These are phyloP conservation scores for Hycleus cichorii DNA, from an alignment of 1,140 invertebrate genomes.

Conservation along the genomic window DNA sequence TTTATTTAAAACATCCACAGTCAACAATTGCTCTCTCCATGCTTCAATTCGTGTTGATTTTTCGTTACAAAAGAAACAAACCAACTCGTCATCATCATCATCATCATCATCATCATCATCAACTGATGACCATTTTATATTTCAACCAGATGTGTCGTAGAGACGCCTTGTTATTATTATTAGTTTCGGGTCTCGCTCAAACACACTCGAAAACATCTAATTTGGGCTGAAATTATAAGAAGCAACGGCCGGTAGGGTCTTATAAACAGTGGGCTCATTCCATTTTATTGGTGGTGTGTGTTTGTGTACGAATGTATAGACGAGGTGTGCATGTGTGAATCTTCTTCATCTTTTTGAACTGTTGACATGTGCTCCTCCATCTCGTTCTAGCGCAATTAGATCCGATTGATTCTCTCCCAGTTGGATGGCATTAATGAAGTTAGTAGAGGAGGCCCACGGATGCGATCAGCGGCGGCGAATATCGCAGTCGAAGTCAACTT, in stretches of 20 bases:
- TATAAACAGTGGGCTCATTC: conserved; percentile 15
- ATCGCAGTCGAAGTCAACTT: no score
- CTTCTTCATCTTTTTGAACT: conserved; percentile 19
- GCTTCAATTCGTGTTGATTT: no score
- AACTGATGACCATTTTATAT: conserved; percentile 20
- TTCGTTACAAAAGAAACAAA: no score
- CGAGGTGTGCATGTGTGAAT: no score
- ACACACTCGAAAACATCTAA: conserved; percentile 16
- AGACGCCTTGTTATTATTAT: conserved; percentile 22
- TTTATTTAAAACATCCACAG: no score
- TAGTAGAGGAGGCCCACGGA: conserved; percentile 11
- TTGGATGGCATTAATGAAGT: conserved; percentile 23
- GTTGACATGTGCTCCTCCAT: neutral
- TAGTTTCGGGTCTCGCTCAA: neutral
- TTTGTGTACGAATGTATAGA: no score
- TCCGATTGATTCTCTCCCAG: conserved; percentile 3
- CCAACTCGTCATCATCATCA: no score
- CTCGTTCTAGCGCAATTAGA: no score
- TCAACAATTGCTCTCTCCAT: no score
- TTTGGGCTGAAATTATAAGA: conserved; percentile 23
- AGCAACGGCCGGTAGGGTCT: neutral
- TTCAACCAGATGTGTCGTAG: conserved; percentile 24
- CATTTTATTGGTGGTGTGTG: neutral
- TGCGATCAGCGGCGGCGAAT: conserved; percentile 14
- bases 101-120: no score